Evolutionary conservation across 2,888 invertebrate species (phyloP), one percentile per base, ranked within the genome.

Genomic region (Venusia cambrica): DNA sequence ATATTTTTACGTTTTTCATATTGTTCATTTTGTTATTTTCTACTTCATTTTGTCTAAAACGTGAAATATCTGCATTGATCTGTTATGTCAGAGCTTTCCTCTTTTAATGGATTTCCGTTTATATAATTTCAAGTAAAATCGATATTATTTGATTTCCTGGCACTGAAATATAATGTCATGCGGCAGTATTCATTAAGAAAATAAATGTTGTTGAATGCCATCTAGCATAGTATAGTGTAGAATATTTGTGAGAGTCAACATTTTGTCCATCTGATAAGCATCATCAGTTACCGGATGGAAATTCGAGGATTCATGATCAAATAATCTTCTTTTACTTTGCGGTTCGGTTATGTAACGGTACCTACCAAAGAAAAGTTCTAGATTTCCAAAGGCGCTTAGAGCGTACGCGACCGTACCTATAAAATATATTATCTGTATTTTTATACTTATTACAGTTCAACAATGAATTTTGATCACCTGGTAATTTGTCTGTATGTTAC

Each of bases 271-370:
- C n/a, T n/a, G n/a, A n/a, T n/a, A n/a, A n/a, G n/a, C n/a, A n/a
- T n/a, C n/a, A n/a, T n/a, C n/a, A n/a, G n/a, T n/a, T n/a, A n/a
- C n/a, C n/a, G n/a, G n/a, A n/a, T n/a, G n/a, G n/a, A n/a, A n/a
- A n/a, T n/a, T n/a, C n/a, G n/a, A n/a, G n/a, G n/a, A n/a, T 16
- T 45, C 36, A 45, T 70, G 73, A 69, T 71, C 69, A 70, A 38
- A 58, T 38, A 33, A 38, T 49, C 56, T 65, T 64, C 51, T 44
- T 32, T 60, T 44, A 30, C 39, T 52, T 64, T 65, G 68, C 73
- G 73, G 73, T 79, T 74, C 74, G 64, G 74, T 84, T 83, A 83
- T 83, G 80, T 81, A 84, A 83, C 66, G 67, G 51, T 62, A 56
- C 48, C 58, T 59, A 48, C 11, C 19, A 10, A 11, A 41, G 29